phyloP scores from a whole-genome alignment of 2,888 invertebrate genomes.

The Spisula solida region DNA sequence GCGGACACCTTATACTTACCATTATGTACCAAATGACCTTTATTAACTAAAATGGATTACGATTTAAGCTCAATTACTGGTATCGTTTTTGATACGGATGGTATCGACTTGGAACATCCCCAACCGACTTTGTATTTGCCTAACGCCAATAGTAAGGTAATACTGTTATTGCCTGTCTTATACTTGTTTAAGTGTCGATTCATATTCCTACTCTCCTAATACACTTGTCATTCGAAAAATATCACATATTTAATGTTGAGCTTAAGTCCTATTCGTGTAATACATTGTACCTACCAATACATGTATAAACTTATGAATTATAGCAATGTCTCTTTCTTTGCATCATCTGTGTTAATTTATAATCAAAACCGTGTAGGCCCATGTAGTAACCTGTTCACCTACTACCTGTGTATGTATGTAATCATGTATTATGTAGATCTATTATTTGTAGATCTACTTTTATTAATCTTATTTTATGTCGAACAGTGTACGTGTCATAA shows the following conservation, averaged over 20 bases:
- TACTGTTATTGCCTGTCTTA: neutral
- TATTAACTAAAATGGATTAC: neutral
- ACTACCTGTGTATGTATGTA: too few species aligned
- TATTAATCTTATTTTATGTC: too few species aligned
- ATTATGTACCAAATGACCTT: neutral
- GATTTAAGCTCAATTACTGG: neutral
- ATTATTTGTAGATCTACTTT: too few species aligned
- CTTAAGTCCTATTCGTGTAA: neutral
- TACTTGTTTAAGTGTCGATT: too few species aligned
- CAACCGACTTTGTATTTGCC: neutral
- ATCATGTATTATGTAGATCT: too few species aligned
- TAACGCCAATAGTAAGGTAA: neutral
- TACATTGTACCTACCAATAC: neutral
- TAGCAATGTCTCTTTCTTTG: too few species aligned
- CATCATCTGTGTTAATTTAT: too few species aligned
- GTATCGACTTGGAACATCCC: neutral
- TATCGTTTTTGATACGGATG: neutral
- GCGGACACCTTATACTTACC: neutral
- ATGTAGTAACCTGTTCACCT: too few species aligned
- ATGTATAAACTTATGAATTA: neutral
- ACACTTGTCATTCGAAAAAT: neutral
- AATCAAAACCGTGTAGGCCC: too few species aligned
- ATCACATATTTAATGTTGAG: too few species aligned
- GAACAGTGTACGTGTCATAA: too few species aligned
- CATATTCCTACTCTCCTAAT: neutral